Evolutionary conservation across 2,113 vertebrate species (phyloP).

Genomic region (Microtus richardsoni): DNA sequence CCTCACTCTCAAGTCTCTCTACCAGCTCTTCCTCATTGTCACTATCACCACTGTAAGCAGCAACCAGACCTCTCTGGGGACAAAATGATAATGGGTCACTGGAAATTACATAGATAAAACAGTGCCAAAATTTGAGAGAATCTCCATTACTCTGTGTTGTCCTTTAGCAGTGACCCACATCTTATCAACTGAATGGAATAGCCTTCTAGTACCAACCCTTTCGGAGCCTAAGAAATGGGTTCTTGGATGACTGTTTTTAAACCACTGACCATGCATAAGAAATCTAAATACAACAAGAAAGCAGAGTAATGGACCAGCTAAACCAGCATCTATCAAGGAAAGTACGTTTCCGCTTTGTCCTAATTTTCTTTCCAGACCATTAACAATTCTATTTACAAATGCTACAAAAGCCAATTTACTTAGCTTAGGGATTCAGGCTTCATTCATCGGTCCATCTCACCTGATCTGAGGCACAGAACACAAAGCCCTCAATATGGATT

Average conservation of each 20-base stretch:
- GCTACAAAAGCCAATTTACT: conserved; percentile 36
- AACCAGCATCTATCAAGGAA: neutral
- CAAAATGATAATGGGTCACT: neutral
- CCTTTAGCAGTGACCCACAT: neutral
- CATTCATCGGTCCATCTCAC: neutral
- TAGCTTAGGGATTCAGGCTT: conserved; percentile 8
- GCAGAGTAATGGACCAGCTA: neutral
- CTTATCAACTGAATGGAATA: neutral
- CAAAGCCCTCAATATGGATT: neutral
- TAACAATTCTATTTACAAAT: conserved; percentile 47
- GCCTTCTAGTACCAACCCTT: neutral
- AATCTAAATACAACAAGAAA: neutral
- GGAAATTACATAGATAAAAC: neutral
- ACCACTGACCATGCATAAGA: neutral
- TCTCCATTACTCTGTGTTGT: neutral
- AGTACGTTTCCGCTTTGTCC: neutral
- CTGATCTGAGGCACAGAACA: neutral
- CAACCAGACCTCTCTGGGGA: conserved; percentile 94
- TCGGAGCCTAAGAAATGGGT: neutral
- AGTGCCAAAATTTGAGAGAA: neutral
- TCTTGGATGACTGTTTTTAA: conserved; percentile 16
- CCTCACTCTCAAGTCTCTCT: conserved; percentile 89
- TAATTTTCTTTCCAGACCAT: conserved; percentile 34
- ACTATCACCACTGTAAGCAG: conserved; percentile 98
- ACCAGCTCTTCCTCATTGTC: conserved; percentile 95